Percentiles rank a stretch among this genome's conserved stretches.
Evolutionary conservation across 2,888 invertebrate genomes (phyloP).

Genomic region (Dryadula phaetusa): DNA sequence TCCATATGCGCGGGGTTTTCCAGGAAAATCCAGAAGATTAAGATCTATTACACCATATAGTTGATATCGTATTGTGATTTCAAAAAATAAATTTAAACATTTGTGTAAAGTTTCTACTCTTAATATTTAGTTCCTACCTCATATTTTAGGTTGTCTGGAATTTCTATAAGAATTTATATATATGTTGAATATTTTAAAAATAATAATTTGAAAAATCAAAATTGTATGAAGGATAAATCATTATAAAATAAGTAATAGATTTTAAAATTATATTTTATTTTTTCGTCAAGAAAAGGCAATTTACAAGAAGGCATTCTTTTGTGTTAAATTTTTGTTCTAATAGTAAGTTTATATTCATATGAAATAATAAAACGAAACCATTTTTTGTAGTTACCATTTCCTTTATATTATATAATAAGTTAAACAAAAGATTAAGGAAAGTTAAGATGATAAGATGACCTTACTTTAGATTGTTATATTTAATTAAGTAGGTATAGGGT

Average conservation of each 20-base stretch:
- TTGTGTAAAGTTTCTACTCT: neutral
- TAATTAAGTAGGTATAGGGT: neutral
- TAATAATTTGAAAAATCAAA: neutral
- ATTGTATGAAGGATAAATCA: no score
- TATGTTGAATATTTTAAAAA: no score
- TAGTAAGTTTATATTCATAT: neutral
- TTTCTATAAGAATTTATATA: neutral
- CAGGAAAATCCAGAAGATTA: slow-evolving; percentile 83
- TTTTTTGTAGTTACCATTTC: neutral
- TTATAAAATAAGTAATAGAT: no score
- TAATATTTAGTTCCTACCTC: slow-evolving; percentile 36
- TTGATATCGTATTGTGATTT: slow-evolving; percentile 54
- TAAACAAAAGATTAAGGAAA: neutral
- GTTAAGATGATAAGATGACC: no score
- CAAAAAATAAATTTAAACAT: neutral
- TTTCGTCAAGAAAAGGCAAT: no score
- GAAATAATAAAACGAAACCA: no score
- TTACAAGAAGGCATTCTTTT: no score
- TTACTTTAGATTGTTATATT: neutral
- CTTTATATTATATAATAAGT: neutral
- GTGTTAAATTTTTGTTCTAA: neutral
- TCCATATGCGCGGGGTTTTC: slow-evolving; percentile 93
- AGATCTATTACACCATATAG: slow-evolving; percentile 67
- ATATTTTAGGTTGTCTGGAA: neutral
- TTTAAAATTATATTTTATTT: no score